Conservation (phyloP, 2,113 vertebrate genomes). For the Turdus rufiventris region DNA sequence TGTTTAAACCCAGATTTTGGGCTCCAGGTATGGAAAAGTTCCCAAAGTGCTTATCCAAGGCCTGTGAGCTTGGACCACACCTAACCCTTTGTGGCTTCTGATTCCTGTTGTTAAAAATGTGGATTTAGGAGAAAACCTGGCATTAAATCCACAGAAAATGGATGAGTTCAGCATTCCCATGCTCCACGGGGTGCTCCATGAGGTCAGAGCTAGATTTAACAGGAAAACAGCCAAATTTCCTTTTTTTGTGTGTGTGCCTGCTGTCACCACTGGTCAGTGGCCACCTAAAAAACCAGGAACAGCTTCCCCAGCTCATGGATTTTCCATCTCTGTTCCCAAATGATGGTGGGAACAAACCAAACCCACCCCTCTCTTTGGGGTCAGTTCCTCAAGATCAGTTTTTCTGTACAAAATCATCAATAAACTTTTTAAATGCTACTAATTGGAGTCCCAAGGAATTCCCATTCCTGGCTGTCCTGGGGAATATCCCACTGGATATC, state of each 20-base stretch:
- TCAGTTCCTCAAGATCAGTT: not conserved
- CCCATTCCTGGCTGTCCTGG: not conserved
- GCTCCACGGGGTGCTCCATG: not conserved
- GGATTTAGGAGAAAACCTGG: not conserved
- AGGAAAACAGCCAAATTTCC: not conserved
- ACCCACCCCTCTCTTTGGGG: not conserved
- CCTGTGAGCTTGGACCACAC: not conserved
- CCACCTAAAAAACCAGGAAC: not conserved
- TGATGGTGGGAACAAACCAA: not conserved
- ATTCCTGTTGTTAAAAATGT: not conserved
- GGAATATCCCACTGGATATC: not conserved
- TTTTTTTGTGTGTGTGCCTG: not conserved
- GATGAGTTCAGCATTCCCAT: not conserved
- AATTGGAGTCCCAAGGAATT: not conserved
- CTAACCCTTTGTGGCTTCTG: fast-evolving
- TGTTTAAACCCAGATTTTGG: fast-evolving
- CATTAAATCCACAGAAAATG: fast-evolving
- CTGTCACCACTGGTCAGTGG: not conserved
- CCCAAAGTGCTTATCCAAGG: not conserved
- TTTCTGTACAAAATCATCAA: not conserved
- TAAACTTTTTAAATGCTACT: not conserved
- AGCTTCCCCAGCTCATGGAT: not conserved
- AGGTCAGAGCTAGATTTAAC: not conserved
- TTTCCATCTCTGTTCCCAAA: not conserved
- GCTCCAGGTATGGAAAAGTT: not conserved